Base-by-base conservation (phyloP, 1,140 invertebrate species). In the Atta cephalotes region DNA sequence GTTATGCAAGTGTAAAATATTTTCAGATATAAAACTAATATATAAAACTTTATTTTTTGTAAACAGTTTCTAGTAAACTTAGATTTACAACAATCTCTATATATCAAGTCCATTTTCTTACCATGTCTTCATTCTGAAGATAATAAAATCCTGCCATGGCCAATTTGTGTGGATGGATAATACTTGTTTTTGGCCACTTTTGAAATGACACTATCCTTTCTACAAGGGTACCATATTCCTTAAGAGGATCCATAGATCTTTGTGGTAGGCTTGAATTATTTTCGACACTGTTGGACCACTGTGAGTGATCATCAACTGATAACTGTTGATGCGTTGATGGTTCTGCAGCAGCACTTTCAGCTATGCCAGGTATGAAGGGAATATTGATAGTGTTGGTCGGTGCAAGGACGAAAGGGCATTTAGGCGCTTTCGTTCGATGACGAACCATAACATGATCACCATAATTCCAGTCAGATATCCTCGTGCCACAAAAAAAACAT, bases 141-240 rank as follows among this genome's bases (percentile, higher is more conserved):
- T 97, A 98, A 92, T 97, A 98, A 94, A 98, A 99, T 7, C 98
- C 98, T 88, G 98, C 97, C 93, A 96, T 96, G 0, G 98, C 98
- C 84, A 99, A 94, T 18, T 96, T 96, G 92, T 97, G 95, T 0
- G 97, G 97, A 1, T 96, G 96, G 14, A 97, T 96, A 65, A 96
- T 95, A 68, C 93, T 95, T 79, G 91, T 90, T 85, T 93, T 93
- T 66, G 97, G 96, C 97, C 97, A 98, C 93, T 96, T 96, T 56
- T 93, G 92, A 93, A 97, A 97, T 0, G 97, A 96, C 56, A 95
- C 88, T 28, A 97, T 93, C 86, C 97, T 95, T 21, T 96, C 92
- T 4, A 93, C 92, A 92, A 96, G 95, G 91, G 92, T 96, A 76
- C 92, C 95, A 90, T 96, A 96, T 21, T 93, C 70, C 16, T n/a